These are phyloP conservation scores for Poecilia velifera DNA, from an alignment of 2,797 vertebrate genomes.

Conservation along the genomic window DNA sequence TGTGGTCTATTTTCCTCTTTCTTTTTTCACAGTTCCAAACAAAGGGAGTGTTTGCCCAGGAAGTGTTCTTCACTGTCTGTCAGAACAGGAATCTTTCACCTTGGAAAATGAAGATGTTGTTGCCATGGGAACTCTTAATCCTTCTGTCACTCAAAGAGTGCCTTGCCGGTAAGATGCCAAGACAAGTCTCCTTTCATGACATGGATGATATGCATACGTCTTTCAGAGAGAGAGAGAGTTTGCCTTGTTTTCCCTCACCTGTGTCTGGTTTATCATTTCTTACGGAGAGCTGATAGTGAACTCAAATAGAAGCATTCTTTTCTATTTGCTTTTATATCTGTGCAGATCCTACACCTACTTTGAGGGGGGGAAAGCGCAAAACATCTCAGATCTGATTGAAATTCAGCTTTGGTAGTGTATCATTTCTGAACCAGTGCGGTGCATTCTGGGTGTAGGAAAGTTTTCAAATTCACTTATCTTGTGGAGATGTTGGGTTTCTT, in stretches of 20 bases:
- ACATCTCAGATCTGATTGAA: not conserved
- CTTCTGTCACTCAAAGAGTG: constrained; percentile 90
- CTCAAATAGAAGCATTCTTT: constrained; percentile 10
- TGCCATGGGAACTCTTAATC: constrained; percentile 95
- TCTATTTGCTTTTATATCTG: constrained; percentile 4
- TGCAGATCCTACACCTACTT: not conserved
- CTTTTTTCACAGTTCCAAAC: constrained; percentile 72
- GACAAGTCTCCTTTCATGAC: constrained; percentile 81
- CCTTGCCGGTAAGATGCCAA: constrained; percentile 86
- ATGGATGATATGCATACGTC: constrained; percentile 80
- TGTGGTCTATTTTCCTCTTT: constrained; percentile 43
- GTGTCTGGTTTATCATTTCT: constrained; percentile 47
- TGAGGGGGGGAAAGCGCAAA: not conserved
- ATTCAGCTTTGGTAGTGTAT: not conserved
- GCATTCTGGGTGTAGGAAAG: constrained; percentile 8
- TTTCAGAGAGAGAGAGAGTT: constrained; percentile 28
- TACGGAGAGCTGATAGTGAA: constrained; percentile 23
- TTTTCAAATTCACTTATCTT: not conserved
- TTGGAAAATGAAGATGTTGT: constrained; percentile 94
- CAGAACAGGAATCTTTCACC: constrained; percentile 84
- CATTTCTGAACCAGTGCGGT: not conserved
- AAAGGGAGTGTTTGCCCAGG: constrained; percentile 68
- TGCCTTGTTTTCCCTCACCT: constrained; percentile 14
- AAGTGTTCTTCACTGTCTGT: constrained; percentile 72
- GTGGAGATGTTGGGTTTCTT: not conserved